Base-by-base conservation (phyloP, 1,140 invertebrate genomes). In the Saccostrea glomerata region DNA sequence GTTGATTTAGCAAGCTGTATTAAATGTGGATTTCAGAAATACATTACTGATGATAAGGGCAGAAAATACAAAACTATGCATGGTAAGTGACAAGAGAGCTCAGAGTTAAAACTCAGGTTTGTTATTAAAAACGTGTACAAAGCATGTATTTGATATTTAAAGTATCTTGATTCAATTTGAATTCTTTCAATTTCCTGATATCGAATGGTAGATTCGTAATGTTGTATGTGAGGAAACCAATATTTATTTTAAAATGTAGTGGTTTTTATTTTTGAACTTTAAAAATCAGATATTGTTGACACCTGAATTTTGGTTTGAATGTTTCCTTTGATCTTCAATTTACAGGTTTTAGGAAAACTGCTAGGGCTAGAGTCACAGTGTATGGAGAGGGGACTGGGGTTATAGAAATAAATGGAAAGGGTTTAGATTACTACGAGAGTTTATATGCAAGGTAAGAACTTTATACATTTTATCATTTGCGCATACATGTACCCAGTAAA, bases 321-420 rank as follows among this genome's bases (percentile, higher is more conserved):
- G 5, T 47, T 47, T 47, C 9, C 9, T 47, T 47, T 47, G 9
- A 20, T 63, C 15, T 63, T 63, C n/a, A 20, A n/a, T 63, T 2
- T 63, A 30, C 70, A 77, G 70, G 70, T 11, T 77, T 3, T 25
- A 77, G 70, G 25, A 77, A 77, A 77, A 30, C 25, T 13, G 70
- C 70, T 11, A 77, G 5, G 23, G 70, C 70, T 13, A 23, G 30
- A 36, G 70, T 77, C 2, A 77, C 70, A 36, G 70, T 77, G 7
- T 77, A 77, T 77, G 70, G 25, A 77, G 25, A 77, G 17, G 70
- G 70, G 15, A 36, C 13, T 12, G 70, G 70, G 3, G 15, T 30
- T 25, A 25, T 77, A 36, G 70, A 77, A 25, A 77, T 77, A 30
- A 77, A 40, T 77, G 70, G 70, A 30, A 77, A 30, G 25, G 70